Evolutionary conservation across 2,888 invertebrate species (phyloP).

Genomic region (Criorhina ranunculi): DNA sequence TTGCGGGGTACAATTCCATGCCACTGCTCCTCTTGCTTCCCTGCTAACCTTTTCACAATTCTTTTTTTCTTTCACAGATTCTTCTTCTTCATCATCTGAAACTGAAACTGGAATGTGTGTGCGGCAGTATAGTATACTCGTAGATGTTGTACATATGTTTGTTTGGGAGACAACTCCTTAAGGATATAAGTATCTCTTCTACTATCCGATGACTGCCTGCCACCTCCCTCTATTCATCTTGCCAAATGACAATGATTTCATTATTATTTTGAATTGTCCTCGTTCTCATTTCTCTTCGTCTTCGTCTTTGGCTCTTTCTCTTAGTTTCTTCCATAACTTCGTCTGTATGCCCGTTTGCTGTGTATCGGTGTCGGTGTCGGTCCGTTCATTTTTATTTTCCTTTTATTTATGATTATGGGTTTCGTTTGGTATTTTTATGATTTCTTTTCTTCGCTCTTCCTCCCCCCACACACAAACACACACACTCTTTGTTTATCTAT

Average conservation of each 20-base stretch:
- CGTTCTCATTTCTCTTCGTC: constrained; percentile 70
- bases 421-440: constrained; percentile 75
- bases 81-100: constrained; percentile 37
- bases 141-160: constrained; percentile 68
- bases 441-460: constrained; percentile 57
- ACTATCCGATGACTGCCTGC: background rate
- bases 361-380: too few species aligned
- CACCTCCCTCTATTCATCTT: constrained; percentile 49
- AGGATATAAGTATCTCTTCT: constrained; percentile 68
- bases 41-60: constrained; percentile 61
- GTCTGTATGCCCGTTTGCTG: constrained; percentile 5
- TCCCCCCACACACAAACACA: background rate
- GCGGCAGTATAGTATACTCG: too few species aligned
- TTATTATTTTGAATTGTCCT: constrained; percentile 77
- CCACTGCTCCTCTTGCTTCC: constrained; percentile 58
- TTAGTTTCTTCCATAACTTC: constrained; percentile 3
- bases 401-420: constrained; percentile 76
- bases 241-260: constrained; percentile 76
- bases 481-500: background rate
- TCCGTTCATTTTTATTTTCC: constrained; percentile 67
- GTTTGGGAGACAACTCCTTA: constrained; percentile 72
- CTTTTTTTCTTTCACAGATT: background rate
- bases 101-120: constrained; percentile 52
- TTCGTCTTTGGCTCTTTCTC: constrained; percentile 44
- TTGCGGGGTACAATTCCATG: constrained; percentile 17